phyloP scores from a whole-genome alignment of 2,888 invertebrate genomes.

The Theretra japonica region DNA sequence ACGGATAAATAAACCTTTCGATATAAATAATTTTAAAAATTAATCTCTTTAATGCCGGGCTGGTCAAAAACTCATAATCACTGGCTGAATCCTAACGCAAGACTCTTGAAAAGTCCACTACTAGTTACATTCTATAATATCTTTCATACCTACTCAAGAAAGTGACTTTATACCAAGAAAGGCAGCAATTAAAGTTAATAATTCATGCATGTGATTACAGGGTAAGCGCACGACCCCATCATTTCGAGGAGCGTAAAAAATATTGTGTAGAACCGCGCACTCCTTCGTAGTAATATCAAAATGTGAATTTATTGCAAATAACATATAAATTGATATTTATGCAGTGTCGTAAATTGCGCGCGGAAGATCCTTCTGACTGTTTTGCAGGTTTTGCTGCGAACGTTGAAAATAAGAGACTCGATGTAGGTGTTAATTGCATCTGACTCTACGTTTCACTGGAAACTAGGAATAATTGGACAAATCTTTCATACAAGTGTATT shows the following conservation, averaged over 20 bases:
- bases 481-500: background rate
- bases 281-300: constrained; percentile 47
- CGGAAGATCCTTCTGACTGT: constrained; percentile 53
- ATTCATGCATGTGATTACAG: background rate
- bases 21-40: too few species aligned
- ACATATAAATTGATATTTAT: constrained; percentile 65
- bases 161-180: background rate
- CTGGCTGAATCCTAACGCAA: too few species aligned
- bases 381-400: constrained; percentile 43
- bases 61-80: too few species aligned
- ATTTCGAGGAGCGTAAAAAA: constrained; percentile 7
- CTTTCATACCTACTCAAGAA: too few species aligned
- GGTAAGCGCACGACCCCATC: background rate
- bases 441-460: background rate
- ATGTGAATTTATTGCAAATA: constrained; percentile 68
- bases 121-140: too few species aligned
- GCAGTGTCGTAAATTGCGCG: constrained; percentile 59
- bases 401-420: constrained; percentile 40
- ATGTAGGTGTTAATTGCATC: background rate
- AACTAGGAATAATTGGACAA: background rate
- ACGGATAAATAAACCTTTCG: too few species aligned
- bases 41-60: too few species aligned
- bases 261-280: background rate
- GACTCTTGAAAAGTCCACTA: too few species aligned
- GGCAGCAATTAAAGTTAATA: background rate